Conservation (phyloP, 1,140 invertebrate species). For the Leptinotarsa undecemlineata region DNA sequence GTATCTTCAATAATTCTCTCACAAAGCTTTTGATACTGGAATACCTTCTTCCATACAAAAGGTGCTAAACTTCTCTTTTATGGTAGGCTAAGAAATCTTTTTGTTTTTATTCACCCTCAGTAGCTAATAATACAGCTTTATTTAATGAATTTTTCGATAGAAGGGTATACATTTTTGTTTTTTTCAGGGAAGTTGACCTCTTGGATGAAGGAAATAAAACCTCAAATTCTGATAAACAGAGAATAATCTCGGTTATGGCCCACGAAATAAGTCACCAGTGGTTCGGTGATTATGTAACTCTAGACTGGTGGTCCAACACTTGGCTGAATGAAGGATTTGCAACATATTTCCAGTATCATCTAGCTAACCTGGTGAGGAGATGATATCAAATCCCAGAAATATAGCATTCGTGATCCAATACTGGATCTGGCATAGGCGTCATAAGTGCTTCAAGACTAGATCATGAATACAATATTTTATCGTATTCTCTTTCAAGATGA, state of each 20-base stretch:
- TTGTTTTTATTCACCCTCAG: too few relatives aligned
- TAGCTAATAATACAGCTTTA: too few relatives aligned
- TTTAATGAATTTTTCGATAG: not conserved
- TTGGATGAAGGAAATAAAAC: slow-evolving; percentile 59
- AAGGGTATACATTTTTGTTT: slow-evolving; percentile 5
- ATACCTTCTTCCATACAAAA: too few relatives aligned
- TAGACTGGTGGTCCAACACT: slow-evolving; percentile 58
- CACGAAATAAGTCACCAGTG: slow-evolving; percentile 72
- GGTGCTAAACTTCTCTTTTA: too few relatives aligned
- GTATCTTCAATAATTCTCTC: too few relatives aligned
- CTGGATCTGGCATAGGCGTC: too few relatives aligned
- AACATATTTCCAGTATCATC: slow-evolving; percentile 55
- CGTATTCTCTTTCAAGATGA: too few relatives aligned
- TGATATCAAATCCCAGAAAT: not conserved
- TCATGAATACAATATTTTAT: too few relatives aligned
- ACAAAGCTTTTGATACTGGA: too few relatives aligned
- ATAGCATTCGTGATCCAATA: too few relatives aligned
- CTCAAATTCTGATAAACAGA: slow-evolving; percentile 56
- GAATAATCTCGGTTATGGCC: slow-evolving; percentile 59
- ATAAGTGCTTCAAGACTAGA: too few relatives aligned
- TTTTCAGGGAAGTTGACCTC: slow-evolving; percentile 62
- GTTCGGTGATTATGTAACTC: slow-evolving; percentile 73
- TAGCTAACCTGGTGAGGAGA: slow-evolving; percentile 37
- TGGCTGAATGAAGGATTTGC: slow-evolving; percentile 62
- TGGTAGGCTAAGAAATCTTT: too few relatives aligned